Evolutionary conservation across 2,113 vertebrate species (phyloP), one percentile per base, ranked within the genome.

Genomic region (Polypterus bichir): DNA sequence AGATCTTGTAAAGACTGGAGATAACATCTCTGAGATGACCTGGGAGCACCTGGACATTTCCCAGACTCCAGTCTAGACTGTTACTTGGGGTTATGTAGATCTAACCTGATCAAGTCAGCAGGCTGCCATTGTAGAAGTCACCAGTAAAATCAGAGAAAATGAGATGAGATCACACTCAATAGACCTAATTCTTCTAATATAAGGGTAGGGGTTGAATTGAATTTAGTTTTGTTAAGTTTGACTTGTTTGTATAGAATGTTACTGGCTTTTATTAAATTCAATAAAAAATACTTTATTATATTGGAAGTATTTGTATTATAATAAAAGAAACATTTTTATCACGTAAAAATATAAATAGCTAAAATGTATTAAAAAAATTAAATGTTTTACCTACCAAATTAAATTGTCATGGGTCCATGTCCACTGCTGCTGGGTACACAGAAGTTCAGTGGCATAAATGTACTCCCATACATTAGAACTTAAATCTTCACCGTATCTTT

Each of bases 371-470:
- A 10, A 52, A 7, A 52, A 10, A 52, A 8, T 55, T 6, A 55
- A n/a, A 56, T 4, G 56, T 64, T 45, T 45, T 5, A 53, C 48
- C 59, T 76, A 97, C 96, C 92, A 82, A 71, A 97, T 85, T 48
- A 98, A 66, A 65, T 89, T 79, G 46, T 92, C 83, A 58, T 92
- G 88, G 5, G 87, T 96, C 94, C 94, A 98, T 10, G 85, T 68
- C 96, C 96, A 98, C 55, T 85, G 89, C 67, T 88, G 81, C 49
- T 86, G 85, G 61, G 80, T 77, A 70, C 94, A 97, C n/a, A 98
- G 81, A 2, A 98, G 84, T 7, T 92, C 89, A 55, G 97, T 65
- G 3, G 92, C 85, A 63, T 86, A 89, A 55, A 98, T 63, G 9
- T 81, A 83, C 55, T 97, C 86, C 96, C 94, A 98, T 0, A 86